A percentile compares a stretch with the other conserved stretches of the same genome.
Evolutionary conservation across 2,797 vertebrate species (phyloP).

Genomic region (Caiman crocodilus): DNA sequence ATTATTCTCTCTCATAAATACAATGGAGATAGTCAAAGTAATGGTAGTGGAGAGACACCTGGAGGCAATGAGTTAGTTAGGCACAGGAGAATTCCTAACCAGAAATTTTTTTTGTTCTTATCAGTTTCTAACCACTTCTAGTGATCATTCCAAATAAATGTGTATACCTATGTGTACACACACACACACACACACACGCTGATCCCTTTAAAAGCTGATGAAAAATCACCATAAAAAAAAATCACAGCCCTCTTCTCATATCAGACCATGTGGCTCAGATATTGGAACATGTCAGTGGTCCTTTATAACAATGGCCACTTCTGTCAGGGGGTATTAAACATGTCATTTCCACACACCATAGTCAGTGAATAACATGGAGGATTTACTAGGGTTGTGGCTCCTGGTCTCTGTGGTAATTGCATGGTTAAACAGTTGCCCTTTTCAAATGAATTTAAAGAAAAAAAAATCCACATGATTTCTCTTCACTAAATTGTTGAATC

Average conservation of each 20-base stretch:
- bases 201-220: not conserved
- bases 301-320: not conserved
- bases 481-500: not conserved
- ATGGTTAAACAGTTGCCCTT: not conserved
- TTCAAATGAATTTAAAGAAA: not conserved
- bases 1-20: not conserved
- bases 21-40: not conserved
- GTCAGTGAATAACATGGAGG: not conserved
- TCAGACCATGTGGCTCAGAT: too few species aligned
- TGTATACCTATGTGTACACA: not conserved
- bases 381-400: not conserved
- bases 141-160: not conserved
- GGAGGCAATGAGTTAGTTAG: not conserved
- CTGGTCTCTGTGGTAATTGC: not conserved
- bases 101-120: not conserved
- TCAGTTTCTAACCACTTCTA: not conserved
- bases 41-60: not conserved
- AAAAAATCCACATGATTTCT: not conserved
- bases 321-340: too few species aligned
- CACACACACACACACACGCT: not conserved
- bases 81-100: not conserved
- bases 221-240: not conserved
- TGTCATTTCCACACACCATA: not conserved
- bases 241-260: too few species aligned
- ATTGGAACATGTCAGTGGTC: not conserved